phyloP scores from a whole-genome alignment of 2,797 vertebrate species.

The Austrolebias charrua region DNA sequence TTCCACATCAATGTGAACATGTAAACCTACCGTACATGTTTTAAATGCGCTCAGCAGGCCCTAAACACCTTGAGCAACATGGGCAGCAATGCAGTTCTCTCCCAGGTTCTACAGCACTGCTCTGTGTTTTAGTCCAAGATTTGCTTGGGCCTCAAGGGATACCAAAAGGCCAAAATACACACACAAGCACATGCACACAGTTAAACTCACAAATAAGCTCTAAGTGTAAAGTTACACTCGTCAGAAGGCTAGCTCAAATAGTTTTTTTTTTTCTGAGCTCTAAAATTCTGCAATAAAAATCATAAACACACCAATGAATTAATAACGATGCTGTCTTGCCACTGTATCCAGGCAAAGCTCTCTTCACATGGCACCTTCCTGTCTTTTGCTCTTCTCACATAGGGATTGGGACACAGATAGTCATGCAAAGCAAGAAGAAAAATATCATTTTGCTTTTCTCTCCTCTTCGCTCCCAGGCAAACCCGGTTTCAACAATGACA shows the following conservation, averaged over 20 bases:
- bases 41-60: constrained; percentile 11
- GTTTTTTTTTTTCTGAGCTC: constrained; percentile 17
- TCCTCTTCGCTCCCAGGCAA: not conserved
- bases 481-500: constrained; percentile 25
- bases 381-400: constrained; percentile 22
- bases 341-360: constrained; percentile 38
- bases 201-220: not conserved
- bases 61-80: constrained; percentile 50
- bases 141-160: constrained; percentile 58
- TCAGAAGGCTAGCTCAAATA: not conserved
- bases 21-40: not conserved
- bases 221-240: not conserved
- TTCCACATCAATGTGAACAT: not conserved
- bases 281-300: constrained; percentile 41
- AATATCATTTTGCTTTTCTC: constrained; percentile 2
- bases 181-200: constrained; percentile 1
- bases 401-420: constrained; percentile 1
- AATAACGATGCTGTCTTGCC: constrained; percentile 55
- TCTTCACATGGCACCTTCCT: constrained; percentile 20
- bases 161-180: constrained; percentile 1
- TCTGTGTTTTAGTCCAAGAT: constrained; percentile 51
- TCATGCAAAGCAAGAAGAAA: constrained; percentile 7
- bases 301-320: constrained; percentile 63
- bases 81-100: constrained; percentile 40
- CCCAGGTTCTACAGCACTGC: constrained; percentile 39